phyloP scores from a whole-genome alignment of 1,140 invertebrate genomes.

The Neotoxoptera formosana region DNA sequence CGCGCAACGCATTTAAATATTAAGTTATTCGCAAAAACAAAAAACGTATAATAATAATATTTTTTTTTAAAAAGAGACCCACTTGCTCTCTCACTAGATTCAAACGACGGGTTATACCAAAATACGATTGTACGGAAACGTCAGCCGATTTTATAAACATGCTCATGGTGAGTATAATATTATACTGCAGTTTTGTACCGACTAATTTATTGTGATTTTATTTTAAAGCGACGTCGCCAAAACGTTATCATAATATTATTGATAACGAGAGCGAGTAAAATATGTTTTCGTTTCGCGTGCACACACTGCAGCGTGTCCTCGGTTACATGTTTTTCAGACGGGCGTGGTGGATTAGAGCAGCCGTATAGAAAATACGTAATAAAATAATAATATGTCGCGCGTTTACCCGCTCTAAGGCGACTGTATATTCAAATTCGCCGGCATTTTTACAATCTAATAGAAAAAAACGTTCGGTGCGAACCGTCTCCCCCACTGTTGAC shows the following conservation, averaged over 20 bases:
- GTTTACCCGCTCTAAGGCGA: neutral
- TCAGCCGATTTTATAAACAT: neutral
- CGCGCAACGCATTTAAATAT: neutral
- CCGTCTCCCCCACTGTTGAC: neutral
- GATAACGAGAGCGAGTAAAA: neutral
- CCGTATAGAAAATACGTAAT: neutral
- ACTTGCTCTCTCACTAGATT: no score
- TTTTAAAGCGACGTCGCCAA: neutral
- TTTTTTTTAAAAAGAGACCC: no score
- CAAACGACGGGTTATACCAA: neutral
- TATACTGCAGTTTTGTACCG: no score
- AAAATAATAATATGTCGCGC: neutral
- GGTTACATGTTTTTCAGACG: neutral
- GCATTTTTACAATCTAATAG: conserved; percentile 7
- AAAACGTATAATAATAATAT: no score
- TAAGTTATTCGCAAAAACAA: neutral
- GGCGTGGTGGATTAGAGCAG: neutral
- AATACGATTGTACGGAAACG: neutral
- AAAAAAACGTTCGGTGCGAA: neutral
- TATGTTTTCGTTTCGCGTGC: neutral
- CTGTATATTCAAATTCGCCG: neutral
- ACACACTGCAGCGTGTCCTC: no score
- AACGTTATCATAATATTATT: no score
- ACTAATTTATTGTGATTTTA: neutral
- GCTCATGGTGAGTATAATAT: neutral